Percentiles rank a stretch among this genome's conserved stretches.
phyloP scores from a whole-genome alignment of 1,140 invertebrate genomes.

The Luehdorfia chinensis region DNA sequence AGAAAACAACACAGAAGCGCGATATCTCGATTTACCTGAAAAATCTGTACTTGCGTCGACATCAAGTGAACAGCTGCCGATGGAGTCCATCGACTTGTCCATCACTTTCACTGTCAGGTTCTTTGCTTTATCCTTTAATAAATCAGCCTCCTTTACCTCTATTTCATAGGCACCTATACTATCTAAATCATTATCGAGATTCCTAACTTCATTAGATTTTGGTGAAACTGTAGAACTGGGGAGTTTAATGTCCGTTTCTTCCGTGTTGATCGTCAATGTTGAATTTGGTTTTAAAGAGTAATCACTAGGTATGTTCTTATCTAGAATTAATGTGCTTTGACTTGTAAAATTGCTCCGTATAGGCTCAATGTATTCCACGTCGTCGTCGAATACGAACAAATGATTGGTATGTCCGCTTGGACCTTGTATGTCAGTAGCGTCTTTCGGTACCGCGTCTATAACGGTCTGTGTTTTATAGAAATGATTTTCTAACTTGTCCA shows the following conservation, averaged over 20 bases:
- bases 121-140: conserved; percentile 54
- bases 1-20: conserved; percentile 21
- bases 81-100: conserved; percentile 84
- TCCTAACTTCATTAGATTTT: conserved; percentile 45
- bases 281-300: conserved; percentile 47
- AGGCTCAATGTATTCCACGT: conserved; percentile 70
- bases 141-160: conserved; percentile 64
- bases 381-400: conserved; percentile 58
- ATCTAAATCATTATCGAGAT: conserved; percentile 48
- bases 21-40: conserved; percentile 81
- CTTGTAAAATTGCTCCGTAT: conserved; percentile 70
- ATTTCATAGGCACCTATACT: conserved; percentile 69
- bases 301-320: conserved; percentile 45
- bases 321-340: conserved; percentile 64
- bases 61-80: conserved; percentile 89
- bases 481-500: conserved; percentile 74
- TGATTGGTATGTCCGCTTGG: conserved; percentile 60
- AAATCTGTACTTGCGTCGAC: conserved; percentile 87
- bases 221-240: conserved; percentile 65
- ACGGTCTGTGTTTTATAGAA: conserved; percentile 62
- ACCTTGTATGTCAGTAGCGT: conserved; percentile 58
- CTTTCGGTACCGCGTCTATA: conserved; percentile 67
- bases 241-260: conserved; percentile 63
- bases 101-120: conserved; percentile 76
- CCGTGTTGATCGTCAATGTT: conserved; percentile 58